These are phyloP conservation scores for Oscheius sp. DNA, from an alignment of 2,888 invertebrate genomes.

Conservation along the genomic window DNA sequence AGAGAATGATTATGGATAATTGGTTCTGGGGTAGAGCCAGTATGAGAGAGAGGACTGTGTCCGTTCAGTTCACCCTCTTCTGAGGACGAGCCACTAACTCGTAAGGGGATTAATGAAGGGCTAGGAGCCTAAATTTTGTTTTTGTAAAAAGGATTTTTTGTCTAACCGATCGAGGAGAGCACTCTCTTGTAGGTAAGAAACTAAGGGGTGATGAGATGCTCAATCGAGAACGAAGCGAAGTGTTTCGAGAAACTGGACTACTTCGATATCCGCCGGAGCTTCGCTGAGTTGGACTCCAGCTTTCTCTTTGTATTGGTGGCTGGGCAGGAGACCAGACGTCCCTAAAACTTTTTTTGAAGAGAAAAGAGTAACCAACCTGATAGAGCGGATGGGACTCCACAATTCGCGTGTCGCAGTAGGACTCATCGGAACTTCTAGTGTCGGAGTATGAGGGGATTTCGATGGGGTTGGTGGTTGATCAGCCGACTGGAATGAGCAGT, in stretches of 20 bases:
- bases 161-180: conserved; percentile 48
- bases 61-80: conserved; percentile 37
- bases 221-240: conserved; percentile 46
- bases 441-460: not conserved
- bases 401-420: conserved; percentile 26
- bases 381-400: conserved; percentile 26
- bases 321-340: conserved; percentile 28
- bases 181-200: conserved; percentile 44
- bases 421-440: conserved; percentile 24
- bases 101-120: conserved; percentile 45
- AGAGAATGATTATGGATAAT: too few species aligned
- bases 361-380: conserved; percentile 6
- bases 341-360: not conserved
- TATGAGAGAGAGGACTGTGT: conserved; percentile 47
- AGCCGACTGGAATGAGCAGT: conserved; percentile 28
- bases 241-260: conserved; percentile 48
- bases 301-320: conserved; percentile 12
- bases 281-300: conserved; percentile 37
- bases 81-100: conserved; percentile 37
- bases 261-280: conserved; percentile 40
- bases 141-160: not conserved
- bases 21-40: conserved; percentile 53
- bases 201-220: conserved; percentile 52
- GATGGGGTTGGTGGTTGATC: conserved; percentile 25
- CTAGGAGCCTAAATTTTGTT: conserved; percentile 35